A percentile compares a stretch with the other conserved stretches of the same genome.
Evolutionary conservation across 2,888 invertebrate species (phyloP).

Genomic region (Nasonovia ribisnigri): DNA sequence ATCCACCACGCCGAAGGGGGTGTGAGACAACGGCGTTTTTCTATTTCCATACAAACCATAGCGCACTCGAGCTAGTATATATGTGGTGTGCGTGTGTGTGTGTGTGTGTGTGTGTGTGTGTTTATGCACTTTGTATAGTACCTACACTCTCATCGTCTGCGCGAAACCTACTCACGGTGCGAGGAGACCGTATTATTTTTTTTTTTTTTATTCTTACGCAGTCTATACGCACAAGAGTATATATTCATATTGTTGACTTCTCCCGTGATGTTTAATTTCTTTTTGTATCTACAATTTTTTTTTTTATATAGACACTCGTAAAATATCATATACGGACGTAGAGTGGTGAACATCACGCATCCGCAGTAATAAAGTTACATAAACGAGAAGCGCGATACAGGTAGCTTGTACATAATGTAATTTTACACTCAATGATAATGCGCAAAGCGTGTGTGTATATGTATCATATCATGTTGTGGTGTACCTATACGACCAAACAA

Average conservation of each 20-base stretch:
- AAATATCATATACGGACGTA: not conserved
- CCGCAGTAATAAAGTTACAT: not conserved
- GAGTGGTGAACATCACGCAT: not conserved
- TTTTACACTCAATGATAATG: constrained; percentile 6
- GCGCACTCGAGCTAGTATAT: not conserved
- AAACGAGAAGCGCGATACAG: not conserved
- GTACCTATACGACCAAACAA: not conserved
- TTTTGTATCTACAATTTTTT: not conserved
- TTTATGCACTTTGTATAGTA: not conserved
- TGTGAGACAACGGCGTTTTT: not conserved
- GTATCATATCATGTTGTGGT: not conserved
- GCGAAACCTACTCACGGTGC: not conserved
- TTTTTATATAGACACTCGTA: not conserved
- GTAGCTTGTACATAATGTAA: constrained; percentile 7
- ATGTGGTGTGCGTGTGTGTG: not conserved
- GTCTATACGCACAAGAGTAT: not conserved
- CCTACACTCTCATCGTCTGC: not conserved
- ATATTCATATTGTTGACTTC: not conserved
- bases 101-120: not conserved
- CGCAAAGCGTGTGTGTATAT: not conserved
- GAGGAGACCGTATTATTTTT: not conserved
- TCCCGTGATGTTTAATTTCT: not conserved
- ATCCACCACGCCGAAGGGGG: not conserved
- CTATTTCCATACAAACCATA: not conserved
- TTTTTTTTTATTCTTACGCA: not conserved